Evolutionary conservation across 2,888 invertebrate species (phyloP), one percentile per base, ranked within the genome.

Genomic region (Apamea epomidion): DNA sequence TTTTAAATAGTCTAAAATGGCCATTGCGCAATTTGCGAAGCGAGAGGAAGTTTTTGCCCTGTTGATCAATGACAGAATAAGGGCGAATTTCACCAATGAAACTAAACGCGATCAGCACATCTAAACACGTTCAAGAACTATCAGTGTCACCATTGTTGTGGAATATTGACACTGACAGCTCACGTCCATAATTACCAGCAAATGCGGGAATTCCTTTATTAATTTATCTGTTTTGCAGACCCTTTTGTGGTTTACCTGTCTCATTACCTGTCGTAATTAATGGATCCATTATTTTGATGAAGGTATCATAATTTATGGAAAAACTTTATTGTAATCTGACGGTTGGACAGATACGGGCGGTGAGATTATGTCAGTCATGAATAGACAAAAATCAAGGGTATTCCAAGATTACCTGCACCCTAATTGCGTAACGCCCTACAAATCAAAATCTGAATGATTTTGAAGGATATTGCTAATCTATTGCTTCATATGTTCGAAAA

Each of bases 241-340:
- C 68, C 51, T 37, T 54, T n/a, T 29, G 68, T 68, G 48, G 42
- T 25, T 29, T 60, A 25, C 29, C 32, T 58, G 25, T 32, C 37
- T 78, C 51, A 65, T 78, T 78, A 67, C 18, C n/a, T 29, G 67
- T 68, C 67, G 42, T 62, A 18, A 80, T 80, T 68, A 48, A 80
- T 69, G 37, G 29, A 78, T 60, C 62, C 68, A 48, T 80, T 62
- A 54, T 80, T 62, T 68, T 79, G 78, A 79, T 79, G 42, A 68
- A 80, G 78, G 78, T 68, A 67, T 29, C 37, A 29, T 48, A 18
- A 62, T 79, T n/a, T 58, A 48, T 21, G 48, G n/a, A 4, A 58
- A 77, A n/a, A 48, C 3, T 12, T n/a, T 71, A 10, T 58, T 37
- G 71, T 60, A 29, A 29, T 60, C 45, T 21, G 18, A 18, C 18